Conservation (phyloP, 2,797 vertebrate species). For the Darevskia nairensis region DNA sequence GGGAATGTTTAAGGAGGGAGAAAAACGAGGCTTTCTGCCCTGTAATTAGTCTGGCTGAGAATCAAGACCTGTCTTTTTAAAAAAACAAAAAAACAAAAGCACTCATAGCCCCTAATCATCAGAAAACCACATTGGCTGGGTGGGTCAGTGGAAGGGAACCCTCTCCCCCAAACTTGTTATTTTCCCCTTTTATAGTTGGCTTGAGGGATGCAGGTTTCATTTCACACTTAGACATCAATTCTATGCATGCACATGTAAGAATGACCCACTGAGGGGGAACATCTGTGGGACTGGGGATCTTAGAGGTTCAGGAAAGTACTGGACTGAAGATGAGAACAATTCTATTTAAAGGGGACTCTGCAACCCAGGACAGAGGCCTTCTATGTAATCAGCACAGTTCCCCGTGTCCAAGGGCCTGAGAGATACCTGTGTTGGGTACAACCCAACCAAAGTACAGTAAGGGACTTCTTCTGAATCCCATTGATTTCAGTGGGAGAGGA, state of each 20-base stretch:
- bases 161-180: background rate
- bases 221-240: background rate
- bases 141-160: background rate
- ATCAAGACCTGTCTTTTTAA: background rate
- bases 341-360: background rate
- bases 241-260: background rate
- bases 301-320: background rate
- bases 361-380: background rate
- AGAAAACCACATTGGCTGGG: background rate
- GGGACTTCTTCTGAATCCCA: background rate
- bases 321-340: background rate
- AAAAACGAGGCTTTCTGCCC: background rate
- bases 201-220: background rate
- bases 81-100: background rate
- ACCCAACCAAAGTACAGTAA: background rate
- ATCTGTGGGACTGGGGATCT: too few species aligned
- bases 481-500: background rate
- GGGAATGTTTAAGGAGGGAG: slow-evolving; percentile 49
- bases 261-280: background rate
- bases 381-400: background rate
- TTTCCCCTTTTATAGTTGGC: background rate
- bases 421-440: background rate
- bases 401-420: background rate
- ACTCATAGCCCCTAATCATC: slow-evolving; percentile 35
- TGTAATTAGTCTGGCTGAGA: slow-evolving; percentile 58